phyloP scores from a whole-genome alignment of 2,113 vertebrate species.

The Tringa solitaria region DNA sequence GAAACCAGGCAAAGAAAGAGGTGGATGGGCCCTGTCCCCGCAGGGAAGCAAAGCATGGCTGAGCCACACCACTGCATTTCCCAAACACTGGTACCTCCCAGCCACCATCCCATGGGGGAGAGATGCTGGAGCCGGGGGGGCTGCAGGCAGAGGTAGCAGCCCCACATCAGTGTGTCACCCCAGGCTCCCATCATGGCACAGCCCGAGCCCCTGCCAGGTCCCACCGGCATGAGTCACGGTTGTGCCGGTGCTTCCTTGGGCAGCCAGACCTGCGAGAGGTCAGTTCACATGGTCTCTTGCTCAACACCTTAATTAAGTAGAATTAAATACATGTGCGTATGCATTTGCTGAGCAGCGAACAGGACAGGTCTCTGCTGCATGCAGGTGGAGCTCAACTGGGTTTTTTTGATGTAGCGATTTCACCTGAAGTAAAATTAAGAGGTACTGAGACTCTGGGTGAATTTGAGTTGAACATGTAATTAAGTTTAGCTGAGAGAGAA shows the following conservation, averaged over 20 bases:
- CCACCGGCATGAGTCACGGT: background rate
- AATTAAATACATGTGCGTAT: background rate
- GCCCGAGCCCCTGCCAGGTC: background rate
- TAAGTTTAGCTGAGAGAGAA: background rate
- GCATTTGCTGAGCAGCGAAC: background rate
- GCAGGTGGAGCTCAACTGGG: background rate
- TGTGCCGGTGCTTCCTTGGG: background rate
- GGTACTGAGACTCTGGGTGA: background rate
- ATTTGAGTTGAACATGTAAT: background rate
- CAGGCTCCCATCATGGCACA: rapidly evolving
- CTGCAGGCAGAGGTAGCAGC: background rate
- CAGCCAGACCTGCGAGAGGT: background rate
- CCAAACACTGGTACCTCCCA: background rate
- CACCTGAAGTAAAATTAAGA: background rate
- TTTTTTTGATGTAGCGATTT: background rate
- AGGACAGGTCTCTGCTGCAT: background rate
- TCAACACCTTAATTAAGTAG: background rate
- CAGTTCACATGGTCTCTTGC: background rate
- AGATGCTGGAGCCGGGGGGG: rapidly evolving
- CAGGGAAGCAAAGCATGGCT: background rate
- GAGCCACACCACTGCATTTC: background rate
- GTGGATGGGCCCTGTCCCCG: background rate
- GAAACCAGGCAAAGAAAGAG: background rate
- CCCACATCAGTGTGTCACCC: rapidly evolving
- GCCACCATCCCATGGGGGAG: rapidly evolving